phyloP scores from a whole-genome alignment of 2,113 vertebrate species.

The Peromyscus polionotus region DNA sequence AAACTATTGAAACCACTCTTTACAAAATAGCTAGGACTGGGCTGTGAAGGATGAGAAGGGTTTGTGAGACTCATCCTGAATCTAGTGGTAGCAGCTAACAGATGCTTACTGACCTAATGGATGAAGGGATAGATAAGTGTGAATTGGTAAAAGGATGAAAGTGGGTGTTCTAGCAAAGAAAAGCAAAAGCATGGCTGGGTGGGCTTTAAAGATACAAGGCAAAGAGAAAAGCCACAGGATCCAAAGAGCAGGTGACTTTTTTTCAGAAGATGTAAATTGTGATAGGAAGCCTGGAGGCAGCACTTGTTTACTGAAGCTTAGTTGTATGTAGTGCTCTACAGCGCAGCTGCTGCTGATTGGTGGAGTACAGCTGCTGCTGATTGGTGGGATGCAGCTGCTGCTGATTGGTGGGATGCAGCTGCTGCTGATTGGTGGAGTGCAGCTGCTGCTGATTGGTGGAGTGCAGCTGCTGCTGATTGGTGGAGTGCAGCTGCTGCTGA shows the following conservation, averaged over 20 bases:
- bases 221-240: not conserved
- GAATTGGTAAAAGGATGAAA: not conserved
- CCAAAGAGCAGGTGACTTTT: not conserved
- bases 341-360: not conserved
- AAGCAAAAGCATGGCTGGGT: not conserved
- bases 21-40: not conserved
- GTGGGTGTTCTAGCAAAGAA: not conserved
- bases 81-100: not conserved
- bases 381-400: too few species aligned
- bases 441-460: too few species aligned
- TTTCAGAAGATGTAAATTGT: not conserved
- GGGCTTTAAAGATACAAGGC: not conserved
- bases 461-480: too few species aligned
- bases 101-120: not conserved
- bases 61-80: not conserved
- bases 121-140: not conserved
- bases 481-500: not conserved
- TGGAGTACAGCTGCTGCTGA: not conserved
- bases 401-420: too few species aligned
- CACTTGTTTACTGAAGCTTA: not conserved
- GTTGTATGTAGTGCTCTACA: not conserved
- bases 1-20: not conserved
- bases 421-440: too few species aligned
- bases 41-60: conserved; percentile 11
- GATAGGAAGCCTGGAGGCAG: not conserved